Percentiles rank a stretch among this genome's conserved stretches.
Evolutionary conservation across 2,797 vertebrate genomes (phyloP).

Genomic region (Danionella dracula): DNA sequence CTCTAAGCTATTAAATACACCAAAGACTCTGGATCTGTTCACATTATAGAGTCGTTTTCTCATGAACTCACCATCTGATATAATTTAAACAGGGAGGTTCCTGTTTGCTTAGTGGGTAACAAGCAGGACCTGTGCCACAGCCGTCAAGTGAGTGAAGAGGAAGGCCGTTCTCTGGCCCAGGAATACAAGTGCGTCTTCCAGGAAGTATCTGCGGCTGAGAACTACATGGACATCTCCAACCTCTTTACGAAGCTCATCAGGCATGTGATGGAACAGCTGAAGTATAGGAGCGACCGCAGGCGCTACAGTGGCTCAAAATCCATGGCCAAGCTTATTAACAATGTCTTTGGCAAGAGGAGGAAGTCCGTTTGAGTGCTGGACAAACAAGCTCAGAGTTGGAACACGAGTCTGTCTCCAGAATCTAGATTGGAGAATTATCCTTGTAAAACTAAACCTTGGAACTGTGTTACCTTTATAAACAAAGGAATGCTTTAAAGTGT

Average conservation of each 20-base stretch:
- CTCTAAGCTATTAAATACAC: neutral
- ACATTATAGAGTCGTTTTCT: neutral
- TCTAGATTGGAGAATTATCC: neutral
- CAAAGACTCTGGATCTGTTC: too few species aligned
- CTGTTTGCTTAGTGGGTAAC: constrained; percentile 71
- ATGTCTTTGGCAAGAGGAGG: constrained; percentile 74
- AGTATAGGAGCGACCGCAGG: constrained; percentile 60
- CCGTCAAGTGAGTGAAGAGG: constrained; percentile 68
- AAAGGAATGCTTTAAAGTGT: neutral
- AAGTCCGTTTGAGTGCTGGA: constrained; percentile 65
- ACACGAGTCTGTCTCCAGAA: neutral
- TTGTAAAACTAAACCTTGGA: neutral
- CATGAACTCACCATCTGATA: neutral
- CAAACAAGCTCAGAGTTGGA: neutral
- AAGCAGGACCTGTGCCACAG: constrained; percentile 73
- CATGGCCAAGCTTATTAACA: constrained; percentile 76
- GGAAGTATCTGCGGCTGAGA: constrained; percentile 73
- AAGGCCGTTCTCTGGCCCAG: constrained; percentile 62
- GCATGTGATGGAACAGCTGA: constrained; percentile 67
- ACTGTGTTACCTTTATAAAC: neutral
- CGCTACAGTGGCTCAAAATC: constrained; percentile 75
- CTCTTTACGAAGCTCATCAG: constrained; percentile 73
- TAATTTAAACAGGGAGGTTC: constrained; percentile 55
- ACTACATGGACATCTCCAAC: constrained; percentile 68
- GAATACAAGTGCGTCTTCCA: constrained; percentile 68